phyloP scores from a whole-genome alignment of 2,113 vertebrate genomes.

The Phodopus roborovskii region DNA sequence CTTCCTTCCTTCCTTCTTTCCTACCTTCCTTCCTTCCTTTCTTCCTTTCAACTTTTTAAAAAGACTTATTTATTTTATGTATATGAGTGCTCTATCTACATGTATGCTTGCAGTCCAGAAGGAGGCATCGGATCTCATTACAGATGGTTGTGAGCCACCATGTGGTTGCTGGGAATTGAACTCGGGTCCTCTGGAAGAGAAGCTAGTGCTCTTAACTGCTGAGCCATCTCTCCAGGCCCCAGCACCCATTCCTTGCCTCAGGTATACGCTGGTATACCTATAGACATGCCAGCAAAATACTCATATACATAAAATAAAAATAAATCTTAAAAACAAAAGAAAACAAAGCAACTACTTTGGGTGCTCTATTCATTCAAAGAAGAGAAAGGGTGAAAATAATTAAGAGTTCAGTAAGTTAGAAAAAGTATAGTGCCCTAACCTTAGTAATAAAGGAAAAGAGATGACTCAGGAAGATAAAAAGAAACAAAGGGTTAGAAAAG shows the following conservation, averaged over 20 bases:
- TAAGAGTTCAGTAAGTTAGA: slow-evolving; percentile 1
- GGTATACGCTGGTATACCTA: not conserved
- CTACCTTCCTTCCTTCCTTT: too few species aligned
- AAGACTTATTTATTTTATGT: too few species aligned
- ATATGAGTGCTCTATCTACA: too few species aligned
- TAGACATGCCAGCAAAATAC: not conserved
- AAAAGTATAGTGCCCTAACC: not conserved
- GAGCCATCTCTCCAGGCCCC: too few species aligned
- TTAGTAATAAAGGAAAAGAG: slow-evolving; percentile 12
- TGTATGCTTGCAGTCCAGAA: too few species aligned
- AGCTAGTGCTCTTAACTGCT: too few species aligned
- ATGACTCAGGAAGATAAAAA: not conserved
- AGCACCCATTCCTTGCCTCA: not conserved
- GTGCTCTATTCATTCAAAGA: not conserved
- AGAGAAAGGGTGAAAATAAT: slow-evolving; percentile 54
- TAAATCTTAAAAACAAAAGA: not conserved
- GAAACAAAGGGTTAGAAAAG: not conserved
- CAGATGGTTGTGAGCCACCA: too few species aligned
- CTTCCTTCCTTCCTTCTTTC: too few species aligned
- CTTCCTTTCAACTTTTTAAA: too few species aligned
- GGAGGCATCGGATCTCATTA: too few species aligned
- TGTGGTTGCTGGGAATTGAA: too few species aligned
- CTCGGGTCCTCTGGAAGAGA: too few species aligned
- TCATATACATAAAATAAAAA: not conserved
- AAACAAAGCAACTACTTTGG: not conserved